A percentile compares a stretch with the other conserved stretches of the same genome.
Evolutionary conservation across 2,888 invertebrate genomes (phyloP).

Genomic region (Polymixis lichenea): DNA sequence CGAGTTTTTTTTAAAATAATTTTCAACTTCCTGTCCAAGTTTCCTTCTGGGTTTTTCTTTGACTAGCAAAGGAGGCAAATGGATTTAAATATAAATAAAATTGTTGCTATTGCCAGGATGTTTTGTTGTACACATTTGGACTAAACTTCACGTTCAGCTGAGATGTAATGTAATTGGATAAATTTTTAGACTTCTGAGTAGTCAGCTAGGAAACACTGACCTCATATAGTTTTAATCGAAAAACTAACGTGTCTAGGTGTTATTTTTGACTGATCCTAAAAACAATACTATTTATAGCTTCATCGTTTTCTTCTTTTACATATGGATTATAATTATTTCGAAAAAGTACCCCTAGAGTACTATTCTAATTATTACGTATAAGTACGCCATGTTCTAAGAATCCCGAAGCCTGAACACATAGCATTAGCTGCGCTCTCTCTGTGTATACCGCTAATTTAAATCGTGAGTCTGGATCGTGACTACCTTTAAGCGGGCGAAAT

Average conservation of each 20-base stretch:
- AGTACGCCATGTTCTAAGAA: neutral
- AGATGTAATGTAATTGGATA: neutral
- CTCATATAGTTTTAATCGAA: neutral
- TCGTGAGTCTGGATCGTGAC: slow-evolving; percentile 68
- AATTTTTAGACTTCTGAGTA: neutral
- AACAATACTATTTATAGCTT: too few relatives aligned
- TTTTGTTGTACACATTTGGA: neutral
- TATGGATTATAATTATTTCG: too few relatives aligned
- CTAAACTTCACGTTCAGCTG: neutral
- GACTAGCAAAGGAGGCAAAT: neutral
- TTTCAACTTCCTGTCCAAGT: neutral
- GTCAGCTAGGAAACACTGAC: neutral
- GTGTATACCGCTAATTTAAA: slow-evolving; percentile 23
- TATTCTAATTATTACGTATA: neutral
- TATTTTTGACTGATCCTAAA: too few relatives aligned
- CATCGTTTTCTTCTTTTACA: too few relatives aligned
- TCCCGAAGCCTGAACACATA: neutral
- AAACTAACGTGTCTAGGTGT: too few relatives aligned
- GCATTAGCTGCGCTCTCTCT: slow-evolving; percentile 41
- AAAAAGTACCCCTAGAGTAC: too few relatives aligned
- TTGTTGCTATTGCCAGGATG: neutral
- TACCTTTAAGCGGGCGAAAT: slow-evolving; percentile 43
- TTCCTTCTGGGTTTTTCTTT: slow-evolving; percentile 2
- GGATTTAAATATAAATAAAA: neutral
- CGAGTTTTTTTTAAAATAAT: neutral